Base-by-base conservation (phyloP, 2,797 vertebrate genomes). In the Sebastes goodei region DNA sequence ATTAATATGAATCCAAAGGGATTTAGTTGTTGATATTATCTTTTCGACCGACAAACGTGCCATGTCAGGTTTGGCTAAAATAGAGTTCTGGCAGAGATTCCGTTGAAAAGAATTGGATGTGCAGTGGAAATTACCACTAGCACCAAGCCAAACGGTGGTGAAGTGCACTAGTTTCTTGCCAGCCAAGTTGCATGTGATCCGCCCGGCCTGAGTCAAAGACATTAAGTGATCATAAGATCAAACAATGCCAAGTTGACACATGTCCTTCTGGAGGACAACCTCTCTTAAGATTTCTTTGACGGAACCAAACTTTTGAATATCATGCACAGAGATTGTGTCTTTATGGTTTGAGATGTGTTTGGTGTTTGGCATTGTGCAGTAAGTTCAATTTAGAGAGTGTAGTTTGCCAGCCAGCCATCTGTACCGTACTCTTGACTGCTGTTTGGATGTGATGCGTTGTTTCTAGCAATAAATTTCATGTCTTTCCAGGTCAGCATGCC, bases 1-100 rank as follows among this genome's bases (percentile, higher is more conserved):
- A 38, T 71, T 49, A 67, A 77, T 64, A 33, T 29, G 35, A 84
- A 74, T 84, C 56, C 23, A 32, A 27, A 63, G 30, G n/a, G 70
- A 77, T 74, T 66, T 38, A 20, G 60, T 11, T 62, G 29, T 64
- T 27, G 57, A 72, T 76, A 30, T 49, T 74, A n/a, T 74, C 56
- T 53, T 57, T 15, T 17, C 25, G 9, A 35, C 30, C 73, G 53
- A 11, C 42, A 65, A 52, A 64, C 46, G 21, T 66, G 75, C 46
- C 74, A 20, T 32, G 21, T 82, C 67, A 80, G 64, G 78, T 53
- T 59, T 66, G 63, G 71, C 32, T 57, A 3, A 38, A 46, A 46
- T 6, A 6, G 17, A 32, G 15, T 15, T 29, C 53, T 81, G 63
- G 70, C 59, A 71, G 27, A 14, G 49, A 57, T 30, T 42, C 23